These are phyloP conservation scores for Rhopilema esculentum DNA, from an alignment of 30 jellyfish, hydroid and myxozoan species.

Conservation along the genomic window DNA sequence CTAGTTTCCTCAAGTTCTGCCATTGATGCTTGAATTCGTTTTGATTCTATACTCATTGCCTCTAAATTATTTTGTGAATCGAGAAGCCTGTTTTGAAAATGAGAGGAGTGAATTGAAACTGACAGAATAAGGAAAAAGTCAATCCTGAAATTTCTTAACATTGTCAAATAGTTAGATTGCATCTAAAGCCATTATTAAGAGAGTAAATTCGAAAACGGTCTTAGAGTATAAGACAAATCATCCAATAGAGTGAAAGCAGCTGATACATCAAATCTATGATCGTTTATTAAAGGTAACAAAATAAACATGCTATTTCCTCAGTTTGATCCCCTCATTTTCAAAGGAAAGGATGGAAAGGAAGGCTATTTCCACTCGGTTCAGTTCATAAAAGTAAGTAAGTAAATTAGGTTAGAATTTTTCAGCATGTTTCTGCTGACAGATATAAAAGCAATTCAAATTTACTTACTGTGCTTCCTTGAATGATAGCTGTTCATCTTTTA, in stretches of 20 bases:
- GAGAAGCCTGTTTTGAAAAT: slow-evolving; percentile 48
- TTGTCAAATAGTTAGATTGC: too few species aligned
- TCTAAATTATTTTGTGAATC: slow-evolving; percentile 79
- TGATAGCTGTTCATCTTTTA: slow-evolving; percentile 76
- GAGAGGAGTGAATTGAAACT: background rate
- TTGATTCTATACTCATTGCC: slow-evolving; percentile 73
- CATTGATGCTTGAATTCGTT: slow-evolving; percentile 58
- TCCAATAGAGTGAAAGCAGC: too few species aligned
- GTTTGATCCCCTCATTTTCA: too few species aligned
- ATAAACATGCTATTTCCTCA: too few species aligned
- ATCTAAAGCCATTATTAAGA: background rate
- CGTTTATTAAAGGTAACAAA: too few species aligned
- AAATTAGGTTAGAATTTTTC: background rate
- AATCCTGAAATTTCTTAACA: background rate
- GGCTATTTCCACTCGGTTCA: background rate
- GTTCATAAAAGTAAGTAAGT: background rate
- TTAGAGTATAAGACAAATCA: background rate
- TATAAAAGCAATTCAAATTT: background rate
- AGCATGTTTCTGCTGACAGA: background rate
- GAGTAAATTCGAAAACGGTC: background rate
- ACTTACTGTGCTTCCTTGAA: slow-evolving; percentile 89
- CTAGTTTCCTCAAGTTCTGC: slow-evolving; percentile 79
- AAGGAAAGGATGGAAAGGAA: too few species aligned
- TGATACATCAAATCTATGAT: too few species aligned
- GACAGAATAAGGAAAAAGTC: background rate